These are phyloP conservation scores for Steatocranus sp. DNA, from an alignment of 2,797 vertebrate genomes.

Conservation along the genomic window DNA sequence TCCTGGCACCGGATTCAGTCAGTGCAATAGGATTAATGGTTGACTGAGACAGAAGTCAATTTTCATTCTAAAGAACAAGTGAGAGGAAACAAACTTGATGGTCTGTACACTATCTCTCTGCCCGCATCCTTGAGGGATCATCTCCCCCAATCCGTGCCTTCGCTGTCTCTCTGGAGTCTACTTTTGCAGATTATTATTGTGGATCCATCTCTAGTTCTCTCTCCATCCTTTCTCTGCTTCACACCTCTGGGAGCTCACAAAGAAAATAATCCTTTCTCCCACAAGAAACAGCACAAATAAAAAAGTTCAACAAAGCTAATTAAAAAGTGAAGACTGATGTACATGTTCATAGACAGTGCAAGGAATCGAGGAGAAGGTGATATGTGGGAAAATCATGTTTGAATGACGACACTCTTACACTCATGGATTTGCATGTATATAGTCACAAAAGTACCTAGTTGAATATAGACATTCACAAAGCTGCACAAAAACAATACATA, in stretches of 20 bases:
- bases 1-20: background rate
- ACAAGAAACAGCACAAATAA: constrained; percentile 14
- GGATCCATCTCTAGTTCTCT: constrained; percentile 23
- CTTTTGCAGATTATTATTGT: constrained; percentile 47
- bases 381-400: constrained; percentile 1
- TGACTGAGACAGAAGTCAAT: constrained; percentile 45
- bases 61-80: constrained; percentile 43
- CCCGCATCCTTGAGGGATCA: constrained; percentile 39
- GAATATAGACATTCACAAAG: background rate
- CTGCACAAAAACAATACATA: background rate
- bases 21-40: constrained; percentile 36
- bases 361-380: background rate
- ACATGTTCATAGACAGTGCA: constrained; percentile 17
- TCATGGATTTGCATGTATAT: background rate
- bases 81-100: constrained; percentile 47
- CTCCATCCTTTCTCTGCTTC: background rate
- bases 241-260: constrained; percentile 13
- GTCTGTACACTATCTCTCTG: constrained; percentile 32
- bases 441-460: background rate
- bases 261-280: constrained; percentile 38
- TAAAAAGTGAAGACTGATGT: constrained; percentile 47
- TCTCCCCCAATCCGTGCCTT: constrained; percentile 18
- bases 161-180: constrained; percentile 12
- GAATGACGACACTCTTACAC: constrained; percentile 1
- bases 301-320: constrained; percentile 48